These are phyloP conservation scores for Caenorhabditis sp. DNA, from an alignment of 2,888 invertebrate species.

Conservation along the genomic window DNA sequence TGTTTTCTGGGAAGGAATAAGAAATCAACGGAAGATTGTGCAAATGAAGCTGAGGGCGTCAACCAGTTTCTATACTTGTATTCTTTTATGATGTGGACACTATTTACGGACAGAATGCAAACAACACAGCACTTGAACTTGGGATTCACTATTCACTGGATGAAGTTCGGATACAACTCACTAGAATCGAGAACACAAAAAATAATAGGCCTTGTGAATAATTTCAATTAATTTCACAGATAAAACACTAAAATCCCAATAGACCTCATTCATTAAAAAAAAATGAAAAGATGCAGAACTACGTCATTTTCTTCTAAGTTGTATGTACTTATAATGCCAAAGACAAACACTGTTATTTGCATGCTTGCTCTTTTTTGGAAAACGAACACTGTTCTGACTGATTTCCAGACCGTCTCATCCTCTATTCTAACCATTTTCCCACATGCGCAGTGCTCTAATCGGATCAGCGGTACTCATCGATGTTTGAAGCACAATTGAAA, in stretches of 20 bases:
- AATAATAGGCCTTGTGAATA: too few species aligned
- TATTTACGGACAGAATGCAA: constrained; percentile 53
- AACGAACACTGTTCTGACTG: constrained; percentile 23
- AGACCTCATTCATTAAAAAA: too few species aligned
- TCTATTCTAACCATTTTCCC: constrained; percentile 41
- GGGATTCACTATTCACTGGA: constrained; percentile 20
- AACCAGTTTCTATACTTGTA: constrained; percentile 54
- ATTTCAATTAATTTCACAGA: too few species aligned
- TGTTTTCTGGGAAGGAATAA: constrained; percentile 42
- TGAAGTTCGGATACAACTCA: constrained; percentile 10
- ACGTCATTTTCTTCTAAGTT: neutral
- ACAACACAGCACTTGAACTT: constrained; percentile 48
- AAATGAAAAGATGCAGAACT: neutral
- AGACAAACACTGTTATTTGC: constrained; percentile 21
- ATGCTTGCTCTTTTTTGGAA: constrained; percentile 17
- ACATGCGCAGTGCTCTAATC: constrained; percentile 46
- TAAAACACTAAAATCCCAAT: too few species aligned
- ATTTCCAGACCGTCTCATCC: neutral
- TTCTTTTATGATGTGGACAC: constrained; percentile 51
- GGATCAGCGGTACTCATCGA: constrained; percentile 54
- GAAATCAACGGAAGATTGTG: constrained; percentile 57
- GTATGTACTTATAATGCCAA: constrained; percentile 1
- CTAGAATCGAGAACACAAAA: constrained; percentile 2
- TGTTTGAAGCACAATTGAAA: constrained; percentile 62
- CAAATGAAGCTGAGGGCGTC: constrained; percentile 55